Evolutionary conservation across 2,113 vertebrate genomes (phyloP).

Genomic region (Mustela nigripes): DNA sequence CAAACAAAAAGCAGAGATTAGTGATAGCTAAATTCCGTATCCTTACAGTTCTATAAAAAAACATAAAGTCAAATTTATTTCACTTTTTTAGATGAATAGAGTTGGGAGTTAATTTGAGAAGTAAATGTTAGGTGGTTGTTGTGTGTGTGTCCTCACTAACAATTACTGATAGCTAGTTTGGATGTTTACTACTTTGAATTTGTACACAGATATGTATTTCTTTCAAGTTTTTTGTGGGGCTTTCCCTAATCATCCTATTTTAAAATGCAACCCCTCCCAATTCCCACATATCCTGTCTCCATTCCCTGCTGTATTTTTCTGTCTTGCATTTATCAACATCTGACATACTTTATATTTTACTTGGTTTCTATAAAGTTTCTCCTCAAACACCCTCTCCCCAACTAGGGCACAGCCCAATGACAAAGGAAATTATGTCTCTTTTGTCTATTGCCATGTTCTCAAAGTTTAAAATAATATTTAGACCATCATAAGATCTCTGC

Average conservation of each 20-base stretch:
- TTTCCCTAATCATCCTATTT: not conserved
- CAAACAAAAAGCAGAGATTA: constrained; percentile 57
- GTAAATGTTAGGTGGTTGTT: not conserved
- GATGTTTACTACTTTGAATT: not conserved
- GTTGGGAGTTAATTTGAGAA: constrained; percentile 43
- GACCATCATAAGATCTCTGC: not conserved
- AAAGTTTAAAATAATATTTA: not conserved
- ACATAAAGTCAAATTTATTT: constrained; percentile 58
- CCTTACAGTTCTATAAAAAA: constrained; percentile 56
- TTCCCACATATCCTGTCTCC: no score
- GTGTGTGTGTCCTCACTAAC: not conserved
- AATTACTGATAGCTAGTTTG: not conserved
- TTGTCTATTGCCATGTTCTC: not conserved
- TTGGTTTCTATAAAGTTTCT: constrained; percentile 32
- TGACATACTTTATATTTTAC: not conserved
- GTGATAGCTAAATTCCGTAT: constrained; percentile 65
- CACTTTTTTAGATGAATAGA: constrained; percentile 29
- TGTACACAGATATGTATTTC: not conserved
- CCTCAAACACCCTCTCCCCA: not conserved
- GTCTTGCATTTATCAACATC: not conserved
- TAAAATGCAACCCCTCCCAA: not conserved
- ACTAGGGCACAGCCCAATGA: not conserved
- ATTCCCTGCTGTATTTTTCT: not conserved
- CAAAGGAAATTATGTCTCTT: not conserved
- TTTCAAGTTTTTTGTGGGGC: not conserved